Percentiles rank a stretch among this genome's conserved stretches.
Evolutionary conservation across 1,140 invertebrate species (phyloP).

Genomic region (Pseudachorutes palmiensis): DNA sequence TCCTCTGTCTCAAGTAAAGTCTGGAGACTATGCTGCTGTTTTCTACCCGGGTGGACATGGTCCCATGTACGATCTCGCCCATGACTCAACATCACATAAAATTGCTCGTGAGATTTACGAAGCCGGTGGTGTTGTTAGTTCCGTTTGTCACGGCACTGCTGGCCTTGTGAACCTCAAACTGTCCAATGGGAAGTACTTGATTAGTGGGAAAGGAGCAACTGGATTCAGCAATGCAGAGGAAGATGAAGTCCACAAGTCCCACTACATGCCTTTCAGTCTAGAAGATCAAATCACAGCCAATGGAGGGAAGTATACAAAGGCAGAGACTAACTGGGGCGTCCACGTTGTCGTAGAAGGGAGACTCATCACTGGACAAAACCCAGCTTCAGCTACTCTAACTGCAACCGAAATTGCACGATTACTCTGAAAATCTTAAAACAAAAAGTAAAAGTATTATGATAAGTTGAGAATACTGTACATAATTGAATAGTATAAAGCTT

Average conservation of each 20-base stretch:
- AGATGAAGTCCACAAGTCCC: background rate
- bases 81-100: background rate
- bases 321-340: background rate
- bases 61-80: constrained; percentile 15
- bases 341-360: constrained; percentile 16
- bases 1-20: background rate
- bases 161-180: constrained; percentile 10
- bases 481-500: too few species aligned
- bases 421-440: too few species aligned
- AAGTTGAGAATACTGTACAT: too few species aligned
- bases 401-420: too few species aligned
- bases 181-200: constrained; percentile 7
- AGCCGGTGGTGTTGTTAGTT: background rate
- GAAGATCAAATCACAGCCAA: constrained; percentile 2
- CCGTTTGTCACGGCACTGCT: constrained; percentile 10
- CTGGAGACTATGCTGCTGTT: constrained; percentile 1
- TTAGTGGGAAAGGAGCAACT: constrained; percentile 2
- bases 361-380: constrained; percentile 18
- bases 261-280: constrained; percentile 15
- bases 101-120: constrained; percentile 13
- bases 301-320: constrained; percentile 7
- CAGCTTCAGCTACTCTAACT: constrained; percentile 6
- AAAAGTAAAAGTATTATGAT: too few species aligned
- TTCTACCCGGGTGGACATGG: constrained; percentile 19
- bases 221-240: constrained; percentile 18